Evolutionary conservation across 2,888 invertebrate genomes (phyloP), one percentile per base, ranked within the genome.

Genomic region (Hirtodrosophila cameraria): DNA sequence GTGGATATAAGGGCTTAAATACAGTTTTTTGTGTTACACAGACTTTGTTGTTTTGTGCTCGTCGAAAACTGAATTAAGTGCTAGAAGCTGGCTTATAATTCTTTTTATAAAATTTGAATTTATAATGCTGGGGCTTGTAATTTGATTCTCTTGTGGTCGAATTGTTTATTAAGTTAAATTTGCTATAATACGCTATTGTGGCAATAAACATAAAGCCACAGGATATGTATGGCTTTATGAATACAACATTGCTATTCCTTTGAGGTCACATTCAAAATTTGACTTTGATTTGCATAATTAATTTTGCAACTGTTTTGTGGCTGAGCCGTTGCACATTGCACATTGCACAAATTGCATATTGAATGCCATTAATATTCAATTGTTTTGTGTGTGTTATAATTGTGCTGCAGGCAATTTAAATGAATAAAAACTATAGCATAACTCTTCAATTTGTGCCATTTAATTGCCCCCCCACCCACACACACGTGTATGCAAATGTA

Each of bases 221-320:
- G 39, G 16, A 25, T 53, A 28, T 23, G 30, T 6, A 11, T 20
- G 27, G 1, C 20, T 23, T n/a, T 39, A 25, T 45, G 15, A 7
- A 9, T 13, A 31, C 13, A 39, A 43, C 35, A 46, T 60, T 60
- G 23, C 54, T 49, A 55, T 55, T 55, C 58, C 54, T 33, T 55
- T 59, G 45, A 57, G 49, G 35, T 9, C 20, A 5, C 28, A 5
- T 1, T n/a, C 6, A 11, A 55, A 18, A 25, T 67, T 63, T 72
- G 59, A 63, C 60, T 64, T 57, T 53, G 48, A 45, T 58, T 55
- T 66, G 62, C 70, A 74, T 74, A 63, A 60, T 74, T 70, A 61
- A 63, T 64, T 23, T 3, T 18, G 25, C 46, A 55, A 49, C 30
- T 70, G 48, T 57, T 62, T 43, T 62, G 52, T 16, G 55, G 53